Evolutionary conservation across 2,888 invertebrate species (phyloP).

Genomic region (Schizotus pectinicornis): DNA sequence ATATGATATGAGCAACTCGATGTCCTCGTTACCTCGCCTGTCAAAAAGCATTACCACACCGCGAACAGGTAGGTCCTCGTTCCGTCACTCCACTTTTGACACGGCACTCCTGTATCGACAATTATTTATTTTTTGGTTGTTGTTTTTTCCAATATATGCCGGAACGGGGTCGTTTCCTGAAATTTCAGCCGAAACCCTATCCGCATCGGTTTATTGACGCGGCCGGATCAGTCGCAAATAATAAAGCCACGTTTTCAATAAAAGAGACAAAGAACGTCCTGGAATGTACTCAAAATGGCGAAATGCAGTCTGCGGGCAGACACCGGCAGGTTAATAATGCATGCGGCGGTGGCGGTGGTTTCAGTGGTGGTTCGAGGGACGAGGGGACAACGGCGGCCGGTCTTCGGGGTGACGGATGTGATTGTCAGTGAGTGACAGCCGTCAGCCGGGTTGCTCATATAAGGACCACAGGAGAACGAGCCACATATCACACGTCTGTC

Average conservation of each 20-base stretch:
- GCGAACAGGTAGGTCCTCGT: constrained; percentile 10
- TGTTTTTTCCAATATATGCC: neutral
- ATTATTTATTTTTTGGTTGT: neutral
- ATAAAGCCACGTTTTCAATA: constrained; percentile 25
- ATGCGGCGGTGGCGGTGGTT: constrained; percentile 25
- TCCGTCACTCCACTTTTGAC: neutral
- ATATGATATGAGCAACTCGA: constrained; percentile 36
- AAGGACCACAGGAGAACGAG: constrained; percentile 52
- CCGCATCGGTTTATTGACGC: constrained; percentile 1
- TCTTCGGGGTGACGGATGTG: constrained; percentile 52
- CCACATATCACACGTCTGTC: constrained; percentile 50
- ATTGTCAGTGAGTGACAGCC: constrained; percentile 57
- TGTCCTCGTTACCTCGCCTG: constrained; percentile 33
- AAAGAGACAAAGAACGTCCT: constrained; percentile 34
- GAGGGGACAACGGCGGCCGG: constrained; percentile 4
- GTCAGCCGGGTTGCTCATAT: constrained; percentile 52
- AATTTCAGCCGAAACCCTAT: neutral
- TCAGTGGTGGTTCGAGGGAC: too few relatives aligned
- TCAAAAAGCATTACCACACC: constrained; percentile 32
- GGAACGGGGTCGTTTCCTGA: neutral
- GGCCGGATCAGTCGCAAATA: constrained; percentile 2
- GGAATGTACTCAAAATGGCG: constrained; percentile 44
- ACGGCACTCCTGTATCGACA: too few relatives aligned
- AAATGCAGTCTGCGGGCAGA: constrained; percentile 41
- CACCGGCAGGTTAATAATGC: constrained; percentile 41